Base-by-base conservation (phyloP, 2,888 invertebrate species). In the Rotaria socialis region DNA sequence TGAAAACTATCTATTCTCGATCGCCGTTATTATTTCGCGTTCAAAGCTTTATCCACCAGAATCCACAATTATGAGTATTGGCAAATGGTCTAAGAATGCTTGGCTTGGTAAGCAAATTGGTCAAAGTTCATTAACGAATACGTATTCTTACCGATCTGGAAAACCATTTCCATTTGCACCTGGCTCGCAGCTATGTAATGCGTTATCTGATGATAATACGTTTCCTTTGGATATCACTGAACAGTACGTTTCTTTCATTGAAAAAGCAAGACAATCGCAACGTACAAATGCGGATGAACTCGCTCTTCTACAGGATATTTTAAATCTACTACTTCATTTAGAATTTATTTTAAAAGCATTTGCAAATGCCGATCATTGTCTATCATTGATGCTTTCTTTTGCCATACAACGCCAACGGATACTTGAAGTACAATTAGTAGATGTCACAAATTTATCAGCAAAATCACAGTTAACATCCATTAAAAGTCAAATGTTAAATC, bases 381-480 rank as follows among this genome's bases (percentile, higher is more conserved):
- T 75, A 75, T 75, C 43, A 75, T 75, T 22, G 75, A 75, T 75
- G 41, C 19, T 75, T 22, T 43, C 75, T 7, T 75, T 75, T 75
- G 35, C 43, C 5, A 8, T 75, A 6, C 35, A 75, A 43, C 75
- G 75, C 14, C 75, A 75, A 41, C 75, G 75, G 35, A 75, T 75
- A 35, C 1, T 75, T 16, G 41, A 75, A 3, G 41, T 75, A 19
- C 41, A 22, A 75, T 41, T 75, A 41, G 10, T 16, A 19, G 75
- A 75, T 43, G 19, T 19, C 35, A 43, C 8, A 7, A 75, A 75
- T 41, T 35, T 35, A 41, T 22, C 35, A 75, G 75, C 41, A 0
- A 11, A 75, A 75, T 10, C 11, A 19, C 19, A 41, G 14, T 16
- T 75, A 75, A 22, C 41, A 75, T 75, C 75, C 2, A 43, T 75